Evolutionary conservation across 2,888 invertebrate genomes (phyloP), one percentile per base, ranked within the genome.

Genomic region (Trichacis sp.): DNA sequence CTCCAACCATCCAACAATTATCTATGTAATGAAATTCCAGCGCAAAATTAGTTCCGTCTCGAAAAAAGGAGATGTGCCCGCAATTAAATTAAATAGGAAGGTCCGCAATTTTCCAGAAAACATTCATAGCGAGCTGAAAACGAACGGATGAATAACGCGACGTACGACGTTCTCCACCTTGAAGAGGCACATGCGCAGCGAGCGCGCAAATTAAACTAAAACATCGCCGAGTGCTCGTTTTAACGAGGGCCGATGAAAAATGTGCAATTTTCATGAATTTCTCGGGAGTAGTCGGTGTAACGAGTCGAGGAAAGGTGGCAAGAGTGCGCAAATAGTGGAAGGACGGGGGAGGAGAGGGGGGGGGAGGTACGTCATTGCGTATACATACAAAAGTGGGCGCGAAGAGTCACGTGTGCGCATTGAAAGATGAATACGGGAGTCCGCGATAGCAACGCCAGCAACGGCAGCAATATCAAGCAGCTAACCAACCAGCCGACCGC

Each of bases 351-450:
- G 29, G 0, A 18, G 20, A 52, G 54, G 55, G 55, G 49, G 69
- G 40, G 3, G 18, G 36, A 30, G 52, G 60, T 43, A 52, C n/a
- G n/a, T n/a, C n/a, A 50, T 61, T 52, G 48, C 50, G 53, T 17
- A 52, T 46, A 61, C n/a, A n/a, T n/a, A n/a, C n/a, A n/a, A 68
- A 68, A 68, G 61, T 58, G 42, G 48, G 58, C 42, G 57, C 47
- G 49, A 33, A 52, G 45, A 46, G 64, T 65, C 55, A 55, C 65
- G 55, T 58, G 63, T 65, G 56, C 59, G 68, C 58, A 61, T 54
- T 48, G 56, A 53, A 64, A 69, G 68, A 69, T 65, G 65, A 66
- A 66, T 56, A 51, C 49, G 54, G 45, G 54, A 53, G 29, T 48
- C 55, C 48, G 42, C 56, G 40, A 49, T 53, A 50, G 40, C 51